Conservation (phyloP, 2,113 vertebrate species). For the Grammomys dolichurus region DNA sequence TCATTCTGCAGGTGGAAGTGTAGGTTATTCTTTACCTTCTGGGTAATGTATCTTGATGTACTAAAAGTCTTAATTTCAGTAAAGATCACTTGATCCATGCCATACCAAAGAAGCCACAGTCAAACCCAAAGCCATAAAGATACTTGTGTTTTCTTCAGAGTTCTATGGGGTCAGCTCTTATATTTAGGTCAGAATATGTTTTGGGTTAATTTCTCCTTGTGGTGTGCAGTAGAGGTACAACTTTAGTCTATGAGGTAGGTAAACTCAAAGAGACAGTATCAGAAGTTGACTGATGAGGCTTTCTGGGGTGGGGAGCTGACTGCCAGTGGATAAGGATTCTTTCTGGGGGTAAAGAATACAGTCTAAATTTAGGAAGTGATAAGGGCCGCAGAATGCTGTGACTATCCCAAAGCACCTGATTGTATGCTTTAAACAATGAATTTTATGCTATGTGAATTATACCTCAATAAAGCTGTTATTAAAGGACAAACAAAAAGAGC, state of each 20-base stretch:
- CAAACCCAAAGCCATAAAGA: not conserved
- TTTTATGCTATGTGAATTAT: slow-evolving; percentile 67
- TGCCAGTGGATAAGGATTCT: not conserved
- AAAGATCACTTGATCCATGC: slow-evolving; percentile 10
- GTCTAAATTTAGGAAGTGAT: slow-evolving; percentile 50
- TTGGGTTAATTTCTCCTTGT: not conserved
- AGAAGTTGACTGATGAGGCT: not conserved
- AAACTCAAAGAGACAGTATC: not conserved
- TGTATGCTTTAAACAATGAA: slow-evolving; percentile 7
- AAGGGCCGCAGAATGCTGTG: not conserved
- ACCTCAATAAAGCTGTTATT: slow-evolving; percentile 73
- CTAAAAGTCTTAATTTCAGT: not conserved
- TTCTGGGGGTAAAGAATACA: not conserved
- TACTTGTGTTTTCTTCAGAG: not conserved
- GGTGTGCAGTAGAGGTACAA: slow-evolving; percentile 10
- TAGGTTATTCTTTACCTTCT: slow-evolving; percentile 5
- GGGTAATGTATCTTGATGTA: not conserved
- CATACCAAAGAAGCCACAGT: not conserved
- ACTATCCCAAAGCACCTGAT: slow-evolving; percentile 6
- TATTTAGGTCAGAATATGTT: not conserved
- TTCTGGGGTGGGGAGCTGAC: not conserved
- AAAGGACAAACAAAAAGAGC: slow-evolving; percentile 68
- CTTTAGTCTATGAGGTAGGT: not conserved
- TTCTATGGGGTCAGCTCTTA: not conserved
- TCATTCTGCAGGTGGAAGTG: not conserved